Base-by-base conservation (phyloP, 2,888 invertebrate genomes). In the Idaea biselata region DNA sequence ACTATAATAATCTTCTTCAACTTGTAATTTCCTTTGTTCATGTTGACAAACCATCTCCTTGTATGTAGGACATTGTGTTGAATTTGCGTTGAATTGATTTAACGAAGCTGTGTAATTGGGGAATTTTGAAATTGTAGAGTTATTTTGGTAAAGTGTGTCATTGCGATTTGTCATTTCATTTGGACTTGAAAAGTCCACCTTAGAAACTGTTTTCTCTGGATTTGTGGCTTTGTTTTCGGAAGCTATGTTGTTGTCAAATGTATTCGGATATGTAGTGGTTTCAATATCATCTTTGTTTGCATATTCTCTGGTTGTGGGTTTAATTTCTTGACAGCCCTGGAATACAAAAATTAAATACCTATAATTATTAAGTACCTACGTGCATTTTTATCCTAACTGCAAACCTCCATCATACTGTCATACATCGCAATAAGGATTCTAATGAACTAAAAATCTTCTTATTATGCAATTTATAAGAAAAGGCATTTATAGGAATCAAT, bases 1-100 rank as follows among this genome's bases (percentile, higher is more conserved):
- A 68, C 80, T 87, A n/a, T 86, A 82, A 74, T 89, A 91, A 62
- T 90, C 89, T 67, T 90, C 87, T 68, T 91, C 91, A 0, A 91
- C 77, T 66, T 86, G 76, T 60, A 87, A 72, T 68, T 91, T 91
- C 60, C 77, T 80, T 71, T 87, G 81, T 68, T 91, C 91, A 58
- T 86, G 84, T 16, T 74, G 73, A 31, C 87, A 84, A 65, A 91
- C 69, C 60, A 83, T 67, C 66, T 91, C 84, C 71, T 86, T 90
- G 59, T 88, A 84, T 54, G 75, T 77, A 44, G 14, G 14, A 77
- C 90, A 89, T 18, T 70, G 79, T 60, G 73, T 76, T 59, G 80
- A 73, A 73, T 86, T 83, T 63, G 25, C 25, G 25, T 25, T 3
- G 25, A 25, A 25, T 25, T 25, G 25, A 25, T 1, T 25, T 25